Base-by-base conservation (phyloP, 2,888 invertebrate species). In the Onchidella celtica region DNA sequence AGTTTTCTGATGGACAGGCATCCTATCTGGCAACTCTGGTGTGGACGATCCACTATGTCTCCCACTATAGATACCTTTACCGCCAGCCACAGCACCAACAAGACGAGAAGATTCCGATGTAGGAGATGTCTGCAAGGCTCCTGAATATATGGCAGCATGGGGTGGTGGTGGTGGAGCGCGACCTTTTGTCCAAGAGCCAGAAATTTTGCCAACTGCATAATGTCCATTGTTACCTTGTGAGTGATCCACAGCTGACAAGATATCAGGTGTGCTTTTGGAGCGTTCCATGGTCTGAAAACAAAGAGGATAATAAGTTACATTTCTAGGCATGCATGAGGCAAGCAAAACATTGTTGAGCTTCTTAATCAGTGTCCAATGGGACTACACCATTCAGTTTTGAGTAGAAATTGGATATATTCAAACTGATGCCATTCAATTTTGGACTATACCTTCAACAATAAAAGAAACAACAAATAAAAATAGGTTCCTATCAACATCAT, bases 201-300 rank as follows among this genome's bases (percentile, higher is more conserved):
- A 38, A 4, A 40, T 65, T 36, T 34, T 40, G 2, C 47, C 47
- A 6, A 72, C 59, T n/a, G 40, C 38, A 27, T 72, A 47, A 21
- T 70, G 38, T 9, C 61, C 40, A 24, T 40, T 55, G 9, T 40
- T 9, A 27, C 17, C 3, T 3, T 74, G 74, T n/a, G n/a, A n/a
- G 21, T 74, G n/a, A 14, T 78, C 78, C 0, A 79, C n/a, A 27
- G 81, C 79, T 63, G 81, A 82, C 34, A 81, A 82, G 29, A 90
- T 85, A 84, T 90, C 88, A 3, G 91, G 90, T 9, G 89, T 89
- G 74, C 91, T 91, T 47, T 86, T 87, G 21, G 90, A 88, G 38
- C 90, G 85, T 70, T 90, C 90, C 74, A 91, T 85, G 40, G 79
- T 84, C 79, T 80, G 63, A n/a, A 72, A 40, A 47, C 32, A 36